A percentile compares a stretch with the other conserved stretches of the same genome.
These are phyloP conservation scores for Ceratosolen solmsi DNA, from an alignment of 1,140 invertebrate species.

Conservation along the genomic window DNA sequence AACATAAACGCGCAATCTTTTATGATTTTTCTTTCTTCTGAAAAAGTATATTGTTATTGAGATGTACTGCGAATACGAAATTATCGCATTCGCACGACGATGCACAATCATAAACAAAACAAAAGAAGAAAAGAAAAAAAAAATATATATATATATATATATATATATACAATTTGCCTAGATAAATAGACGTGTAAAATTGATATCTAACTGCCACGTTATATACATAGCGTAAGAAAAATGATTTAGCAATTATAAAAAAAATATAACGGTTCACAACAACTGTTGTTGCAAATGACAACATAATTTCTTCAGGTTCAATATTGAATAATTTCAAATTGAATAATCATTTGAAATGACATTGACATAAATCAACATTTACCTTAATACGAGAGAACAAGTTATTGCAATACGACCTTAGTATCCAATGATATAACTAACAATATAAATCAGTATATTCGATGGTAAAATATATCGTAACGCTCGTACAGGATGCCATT, in stretches of 20 bases:
- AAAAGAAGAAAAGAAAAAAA: too few species aligned
- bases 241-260: not conserved
- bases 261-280: not conserved
- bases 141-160: too few species aligned
- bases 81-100: too few species aligned
- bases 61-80: too few species aligned
- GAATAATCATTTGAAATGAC: constrained; percentile 13
- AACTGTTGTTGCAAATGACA: not conserved
- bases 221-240: too few species aligned
- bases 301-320: constrained; percentile 1
- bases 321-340: constrained; percentile 10
- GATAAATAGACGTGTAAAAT: too few species aligned
- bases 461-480: not conserved
- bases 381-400: constrained; percentile 23
- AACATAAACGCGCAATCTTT: not conserved
- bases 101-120: too few species aligned
- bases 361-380: constrained; percentile 35
- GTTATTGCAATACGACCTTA: constrained; percentile 22
- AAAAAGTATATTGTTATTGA: too few species aligned
- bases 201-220: too few species aligned
- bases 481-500: too few species aligned
- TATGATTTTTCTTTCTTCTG: too few species aligned
- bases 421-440: constrained; percentile 8
- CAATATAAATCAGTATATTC: not conserved
- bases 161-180: too few species aligned